A percentile compares a stretch with the other conserved stretches of the same genome.
Conservation (phyloP, 2,888 invertebrate species). For the Eremobia ochroleuca region DNA sequence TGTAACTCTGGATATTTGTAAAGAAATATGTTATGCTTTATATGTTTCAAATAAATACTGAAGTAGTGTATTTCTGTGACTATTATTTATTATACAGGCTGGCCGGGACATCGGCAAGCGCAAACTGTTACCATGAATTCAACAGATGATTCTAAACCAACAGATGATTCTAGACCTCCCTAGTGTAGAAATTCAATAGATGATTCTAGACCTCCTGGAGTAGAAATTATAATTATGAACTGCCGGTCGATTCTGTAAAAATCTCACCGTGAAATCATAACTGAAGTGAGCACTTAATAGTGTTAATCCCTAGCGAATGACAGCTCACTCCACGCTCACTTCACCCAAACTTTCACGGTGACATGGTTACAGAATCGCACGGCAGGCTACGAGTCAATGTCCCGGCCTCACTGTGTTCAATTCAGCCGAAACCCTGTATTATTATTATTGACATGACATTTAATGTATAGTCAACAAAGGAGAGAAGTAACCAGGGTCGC, state of each 20-base stretch:
- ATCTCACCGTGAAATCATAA: too few relatives aligned
- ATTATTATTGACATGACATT: too few relatives aligned
- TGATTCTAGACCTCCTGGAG: not conserved
- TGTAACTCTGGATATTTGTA: not conserved
- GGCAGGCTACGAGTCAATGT: not conserved
- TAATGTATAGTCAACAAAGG: not conserved
- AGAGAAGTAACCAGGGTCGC: too few relatives aligned
- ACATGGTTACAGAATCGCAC: too few relatives aligned
- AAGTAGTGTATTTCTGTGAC: slow-evolving; percentile 4
- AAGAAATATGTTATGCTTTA: not conserved
- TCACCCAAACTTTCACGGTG: too few relatives aligned
- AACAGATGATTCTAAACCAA: not conserved
- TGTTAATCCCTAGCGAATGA: too few relatives aligned
- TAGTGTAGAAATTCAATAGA: too few relatives aligned
- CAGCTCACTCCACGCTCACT: too few relatives aligned
- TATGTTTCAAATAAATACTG: not conserved
- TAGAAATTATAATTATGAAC: too few relatives aligned
- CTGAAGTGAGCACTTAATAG: too few relatives aligned
- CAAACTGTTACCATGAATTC: not conserved
- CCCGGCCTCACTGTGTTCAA: not conserved
- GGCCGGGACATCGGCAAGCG: not conserved
- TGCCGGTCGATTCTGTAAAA: too few relatives aligned
- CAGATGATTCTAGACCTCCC: not conserved
- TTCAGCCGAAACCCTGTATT: not conserved
- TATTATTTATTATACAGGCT: not conserved